phyloP scores from a whole-genome alignment of 2,113 vertebrate genomes.

The Lathamus discolor region DNA sequence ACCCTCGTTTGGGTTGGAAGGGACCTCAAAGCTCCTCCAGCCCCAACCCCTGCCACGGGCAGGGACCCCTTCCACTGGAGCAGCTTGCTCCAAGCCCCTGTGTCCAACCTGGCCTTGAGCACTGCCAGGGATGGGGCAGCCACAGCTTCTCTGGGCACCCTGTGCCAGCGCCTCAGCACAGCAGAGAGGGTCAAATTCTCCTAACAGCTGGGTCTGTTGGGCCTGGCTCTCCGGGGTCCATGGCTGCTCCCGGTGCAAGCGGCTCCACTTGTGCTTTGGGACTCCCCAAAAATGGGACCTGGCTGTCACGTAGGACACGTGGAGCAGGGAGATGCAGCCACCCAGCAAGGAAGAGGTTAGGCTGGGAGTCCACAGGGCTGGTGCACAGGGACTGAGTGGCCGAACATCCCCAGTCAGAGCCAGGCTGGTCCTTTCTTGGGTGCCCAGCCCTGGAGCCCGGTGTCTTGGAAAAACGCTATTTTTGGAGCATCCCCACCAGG shows the following conservation, averaged over 20 bases:
- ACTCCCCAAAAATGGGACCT: neutral
- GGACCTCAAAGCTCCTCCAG: neutral
- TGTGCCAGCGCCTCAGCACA: neutral
- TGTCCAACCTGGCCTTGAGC: neutral
- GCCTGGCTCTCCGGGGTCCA: neutral
- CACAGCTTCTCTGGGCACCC: neutral
- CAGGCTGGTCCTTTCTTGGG: neutral
- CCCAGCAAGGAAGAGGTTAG: neutral
- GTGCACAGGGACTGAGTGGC: neutral
- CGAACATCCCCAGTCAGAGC: too few species aligned
- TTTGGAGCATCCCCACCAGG: neutral
- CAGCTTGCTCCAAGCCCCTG: neutral
- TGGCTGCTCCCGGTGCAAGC: neutral
- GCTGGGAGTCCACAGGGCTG: fast-evolving
- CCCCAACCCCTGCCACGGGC: fast-evolving
- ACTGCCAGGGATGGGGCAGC: neutral
- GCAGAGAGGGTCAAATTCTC: neutral
- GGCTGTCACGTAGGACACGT: neutral
- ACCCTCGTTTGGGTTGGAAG: neutral
- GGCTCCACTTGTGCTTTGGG: neutral
- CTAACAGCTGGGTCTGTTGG: fast-evolving
- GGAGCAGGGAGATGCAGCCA: neutral
- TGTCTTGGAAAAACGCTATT: neutral
- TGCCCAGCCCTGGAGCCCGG: neutral
- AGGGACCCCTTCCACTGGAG: neutral